phyloP scores from a whole-genome alignment of 30 jellyfish, hydroid and myxozoan species.

The Nemopilema nomurai region DNA sequence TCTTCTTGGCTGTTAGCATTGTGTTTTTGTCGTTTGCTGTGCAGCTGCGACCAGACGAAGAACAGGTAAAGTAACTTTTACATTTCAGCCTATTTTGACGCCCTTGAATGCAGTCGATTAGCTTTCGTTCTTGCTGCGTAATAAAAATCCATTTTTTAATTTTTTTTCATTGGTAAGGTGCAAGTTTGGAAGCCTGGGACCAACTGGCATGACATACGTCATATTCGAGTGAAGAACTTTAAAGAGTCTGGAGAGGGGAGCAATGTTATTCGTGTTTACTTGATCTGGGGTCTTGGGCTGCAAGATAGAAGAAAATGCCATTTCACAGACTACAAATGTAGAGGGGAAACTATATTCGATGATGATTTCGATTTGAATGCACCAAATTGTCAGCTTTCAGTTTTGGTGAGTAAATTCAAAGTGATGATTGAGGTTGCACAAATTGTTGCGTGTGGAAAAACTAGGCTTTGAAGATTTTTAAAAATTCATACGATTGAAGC shows the following conservation, averaged over 20 bases:
- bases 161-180: too few species aligned
- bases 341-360: conserved; percentile 89
- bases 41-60: conserved; percentile 91
- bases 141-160: too few species aligned
- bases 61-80: conserved; percentile 67
- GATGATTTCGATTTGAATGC: conserved; percentile 80
- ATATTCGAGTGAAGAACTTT: conserved; percentile 67
- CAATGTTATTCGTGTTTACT: conserved; percentile 85
- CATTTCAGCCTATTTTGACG: not conserved
- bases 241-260: conserved; percentile 91
- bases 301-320: conserved; percentile 91
- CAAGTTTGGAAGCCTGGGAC: conserved; percentile 97
- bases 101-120: too few species aligned
- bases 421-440: too few species aligned
- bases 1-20: conserved; percentile 36
- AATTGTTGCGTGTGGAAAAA: too few species aligned
- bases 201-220: conserved; percentile 92
- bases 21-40: conserved; percentile 78
- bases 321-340: conserved; percentile 93
- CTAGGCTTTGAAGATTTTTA: too few species aligned
- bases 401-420: conserved; percentile 63
- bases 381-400: conserved; percentile 76
- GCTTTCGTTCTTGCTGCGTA: too few species aligned
- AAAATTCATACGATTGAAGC: too few species aligned
- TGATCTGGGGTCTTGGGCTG: conserved; percentile 82